Evolutionary conservation across 2,888 invertebrate genomes (phyloP), one percentile per base, ranked within the genome.

Genomic region (Eupelmus urozonus): DNA sequence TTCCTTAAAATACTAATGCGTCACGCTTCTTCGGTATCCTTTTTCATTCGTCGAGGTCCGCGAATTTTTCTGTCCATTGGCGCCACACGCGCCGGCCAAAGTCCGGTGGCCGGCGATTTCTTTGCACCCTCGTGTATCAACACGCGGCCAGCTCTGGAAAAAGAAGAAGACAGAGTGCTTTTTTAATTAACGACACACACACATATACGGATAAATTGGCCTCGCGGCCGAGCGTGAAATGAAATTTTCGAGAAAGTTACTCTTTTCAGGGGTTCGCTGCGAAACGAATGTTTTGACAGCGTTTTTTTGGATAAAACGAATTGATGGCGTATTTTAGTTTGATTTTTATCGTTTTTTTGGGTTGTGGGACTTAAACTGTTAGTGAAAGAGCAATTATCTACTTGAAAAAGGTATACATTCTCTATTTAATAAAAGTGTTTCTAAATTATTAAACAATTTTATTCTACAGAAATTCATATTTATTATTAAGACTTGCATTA

Each of bases 161-260:
- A 63, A 62, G 25, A 60, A 29, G 42, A 20, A 60, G 11, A 69
- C 27, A 45, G 20, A 29, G 29, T 20, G 27, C 4, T 45, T 67
- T 67, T 78, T 76, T 16, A 55, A 76, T 76, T 62, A 76, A 16
- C 13, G 49, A 4, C n/a, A n/a, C n/a, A n/a, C n/a, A n/a, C n/a
- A n/a, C n/a, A n/a, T 9, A 25, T 59, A n/a, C 9, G n/a, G 18
- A 34, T 51, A 66, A 66, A 63, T 13, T 27, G 18, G 29, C 3
- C 3, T 29, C 11, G 29, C 29, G 25, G 34, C 29, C 67, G 25
- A 60, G 49, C 20, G 27, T 27, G 34, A 59, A 70, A 70, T 42
- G 45, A 49, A 27, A 70, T 60, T 60, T 60, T 45, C 40, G 18
- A 34, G 27, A 27, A 49, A 49, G 49, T n/a, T 49, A n/a, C 16